These are phyloP conservation scores for Lagocephalus sceleratus DNA, from an alignment of 2,797 vertebrate genomes.

Conservation along the genomic window DNA sequence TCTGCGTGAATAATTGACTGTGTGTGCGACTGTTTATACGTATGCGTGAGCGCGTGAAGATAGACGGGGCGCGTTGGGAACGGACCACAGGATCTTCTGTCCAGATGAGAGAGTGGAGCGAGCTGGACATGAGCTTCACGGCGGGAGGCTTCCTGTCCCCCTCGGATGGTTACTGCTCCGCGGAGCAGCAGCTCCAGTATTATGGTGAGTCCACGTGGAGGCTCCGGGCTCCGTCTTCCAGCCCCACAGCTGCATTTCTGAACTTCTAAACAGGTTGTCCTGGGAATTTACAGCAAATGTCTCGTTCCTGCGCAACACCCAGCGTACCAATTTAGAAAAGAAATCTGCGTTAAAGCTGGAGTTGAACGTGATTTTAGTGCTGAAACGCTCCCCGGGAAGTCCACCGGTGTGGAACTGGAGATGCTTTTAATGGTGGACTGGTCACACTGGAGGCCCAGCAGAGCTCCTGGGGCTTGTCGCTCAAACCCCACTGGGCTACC, in stretches of 20 bases:
- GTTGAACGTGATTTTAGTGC: too few species aligned
- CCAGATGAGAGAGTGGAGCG: constrained; percentile 81
- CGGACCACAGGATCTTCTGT: constrained; percentile 44
- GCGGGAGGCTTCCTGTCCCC: constrained; percentile 80
- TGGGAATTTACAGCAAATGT: too few species aligned
- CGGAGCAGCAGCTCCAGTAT: constrained; percentile 84
- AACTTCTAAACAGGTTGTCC: not conserved
- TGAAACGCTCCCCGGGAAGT: too few species aligned
- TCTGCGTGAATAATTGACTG: constrained; percentile 45
- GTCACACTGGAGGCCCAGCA: too few species aligned
- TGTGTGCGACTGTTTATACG: constrained; percentile 33
- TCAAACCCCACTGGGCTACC: too few species aligned
- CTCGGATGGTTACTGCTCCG: constrained; percentile 80
- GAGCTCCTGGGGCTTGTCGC: too few species aligned
- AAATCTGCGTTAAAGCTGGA: too few species aligned
- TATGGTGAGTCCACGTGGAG: constrained; percentile 80
- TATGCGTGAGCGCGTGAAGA: constrained; percentile 27
- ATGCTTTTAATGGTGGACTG: too few species aligned
- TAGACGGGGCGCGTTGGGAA: constrained; percentile 23
- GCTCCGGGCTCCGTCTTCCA: not conserved
- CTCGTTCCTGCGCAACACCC: too few species aligned
- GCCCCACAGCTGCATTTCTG: not conserved
- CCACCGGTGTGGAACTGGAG: too few species aligned
- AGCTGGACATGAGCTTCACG: constrained; percentile 75
- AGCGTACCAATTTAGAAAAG: too few species aligned